Evolutionary conservation across 2,888 invertebrate species (phyloP).

Genomic region (Drosophila paranaensis): DNA sequence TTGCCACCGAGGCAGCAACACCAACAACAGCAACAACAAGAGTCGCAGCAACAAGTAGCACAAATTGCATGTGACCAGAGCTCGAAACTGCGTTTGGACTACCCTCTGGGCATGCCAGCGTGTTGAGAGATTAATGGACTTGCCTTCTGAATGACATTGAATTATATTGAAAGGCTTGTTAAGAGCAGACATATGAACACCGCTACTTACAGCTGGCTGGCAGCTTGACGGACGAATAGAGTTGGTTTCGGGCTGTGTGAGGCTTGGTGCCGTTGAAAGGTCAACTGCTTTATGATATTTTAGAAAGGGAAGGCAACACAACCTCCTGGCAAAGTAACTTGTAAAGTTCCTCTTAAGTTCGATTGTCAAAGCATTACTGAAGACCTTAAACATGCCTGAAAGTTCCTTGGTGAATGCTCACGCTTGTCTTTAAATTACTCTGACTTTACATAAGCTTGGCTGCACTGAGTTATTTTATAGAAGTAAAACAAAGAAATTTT

Average conservation of each 20-base stretch:
- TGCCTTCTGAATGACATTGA: conserved; percentile 55
- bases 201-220: conserved; percentile 17
- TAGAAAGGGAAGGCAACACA: background rate
- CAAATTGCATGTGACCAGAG: conserved; percentile 60
- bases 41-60: conserved; percentile 74
- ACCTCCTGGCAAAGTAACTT: background rate
- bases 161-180: conserved; percentile 66
- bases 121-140: conserved; percentile 62
- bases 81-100: conserved; percentile 1
- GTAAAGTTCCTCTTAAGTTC: background rate
- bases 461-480: too few relatives aligned
- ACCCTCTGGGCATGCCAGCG: conserved; percentile 20
- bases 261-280: conserved; percentile 19
- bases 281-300: conserved; percentile 11
- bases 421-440: background rate
- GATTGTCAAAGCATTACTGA: too few relatives aligned
- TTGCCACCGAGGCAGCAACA: conserved; percentile 30
- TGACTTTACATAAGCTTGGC: background rate
- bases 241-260: conserved; percentile 22
- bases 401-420: background rate
- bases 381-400: too few relatives aligned
- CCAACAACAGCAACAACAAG: background rate
- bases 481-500: background rate
- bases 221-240: conserved; percentile 21
- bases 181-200: conserved; percentile 60